Conservation (phyloP, 2,797 vertebrate species). For the Lacerta agilis region DNA sequence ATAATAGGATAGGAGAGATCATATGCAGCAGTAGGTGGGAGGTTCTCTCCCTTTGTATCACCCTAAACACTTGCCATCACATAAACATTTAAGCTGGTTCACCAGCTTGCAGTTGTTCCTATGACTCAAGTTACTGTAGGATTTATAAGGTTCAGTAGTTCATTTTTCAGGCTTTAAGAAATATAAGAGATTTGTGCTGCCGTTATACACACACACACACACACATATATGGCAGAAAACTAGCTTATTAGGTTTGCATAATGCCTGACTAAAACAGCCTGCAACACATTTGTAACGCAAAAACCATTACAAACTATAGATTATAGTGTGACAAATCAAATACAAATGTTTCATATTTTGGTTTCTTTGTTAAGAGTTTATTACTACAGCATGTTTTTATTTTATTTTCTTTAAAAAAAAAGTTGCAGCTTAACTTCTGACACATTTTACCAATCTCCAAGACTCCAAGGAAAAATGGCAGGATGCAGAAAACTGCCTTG, state of each 20-base stretch:
- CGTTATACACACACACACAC: too few species aligned
- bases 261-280: conserved; percentile 15
- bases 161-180: conserved; percentile 9
- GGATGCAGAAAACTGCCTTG: neutral
- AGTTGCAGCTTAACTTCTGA: neutral
- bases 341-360: conserved; percentile 35
- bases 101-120: conserved; percentile 12
- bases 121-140: conserved; percentile 11
- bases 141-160: conserved; percentile 1
- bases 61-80: neutral
- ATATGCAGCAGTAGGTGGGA: neutral
- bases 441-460: neutral
- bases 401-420: neutral
- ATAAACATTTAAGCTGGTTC: neutral
- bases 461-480: neutral
- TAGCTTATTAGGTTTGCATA: conserved; percentile 15
- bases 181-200: neutral
- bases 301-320: conserved; percentile 29
- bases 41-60: neutral
- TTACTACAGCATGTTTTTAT: neutral
- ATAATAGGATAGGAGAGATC: neutral
- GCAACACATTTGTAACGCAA: conserved; percentile 34
- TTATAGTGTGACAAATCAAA: conserved; percentile 42
- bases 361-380: neutral
- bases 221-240: neutral